Conservation (phyloP, 2,113 vertebrate genomes). For the Saimiri boliviensis region DNA sequence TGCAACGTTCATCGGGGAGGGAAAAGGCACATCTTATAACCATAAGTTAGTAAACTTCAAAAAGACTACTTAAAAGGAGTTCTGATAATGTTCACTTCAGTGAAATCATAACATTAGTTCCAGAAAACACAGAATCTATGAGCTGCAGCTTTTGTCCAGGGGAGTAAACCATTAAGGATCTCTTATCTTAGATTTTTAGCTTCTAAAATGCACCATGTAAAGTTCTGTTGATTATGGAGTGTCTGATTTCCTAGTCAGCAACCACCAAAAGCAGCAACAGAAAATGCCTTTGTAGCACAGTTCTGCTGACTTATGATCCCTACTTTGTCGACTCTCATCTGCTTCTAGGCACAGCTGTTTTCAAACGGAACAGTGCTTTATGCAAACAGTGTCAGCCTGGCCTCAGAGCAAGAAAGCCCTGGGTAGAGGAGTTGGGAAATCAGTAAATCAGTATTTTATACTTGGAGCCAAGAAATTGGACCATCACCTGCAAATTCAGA, state of each 20-base stretch:
- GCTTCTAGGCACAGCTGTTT: conserved; percentile 78
- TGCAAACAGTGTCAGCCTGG: conserved; percentile 65
- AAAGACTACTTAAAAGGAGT: background rate
- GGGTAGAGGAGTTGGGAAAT: conserved; percentile 19
- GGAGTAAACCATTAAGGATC: conserved; percentile 44
- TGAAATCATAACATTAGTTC: background rate
- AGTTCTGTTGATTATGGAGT: conserved; percentile 70
- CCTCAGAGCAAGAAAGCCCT: conserved; percentile 54
- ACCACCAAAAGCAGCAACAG: conserved; percentile 75
- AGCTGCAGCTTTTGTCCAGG: conserved; percentile 41
- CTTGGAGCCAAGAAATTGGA: conserved; percentile 52
- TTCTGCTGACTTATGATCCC: conserved; percentile 78
- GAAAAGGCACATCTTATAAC: background rate
- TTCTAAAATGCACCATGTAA: conserved; percentile 57
- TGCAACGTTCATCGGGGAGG: background rate
- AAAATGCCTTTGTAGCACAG: conserved; percentile 69
- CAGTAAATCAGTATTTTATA: conserved; percentile 36
- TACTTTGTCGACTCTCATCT: conserved; percentile 64
- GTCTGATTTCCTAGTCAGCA: conserved; percentile 75
- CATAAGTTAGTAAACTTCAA: background rate
- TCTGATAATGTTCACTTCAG: background rate
- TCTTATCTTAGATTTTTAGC: conserved; percentile 55
- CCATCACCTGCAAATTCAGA: conserved; percentile 63
- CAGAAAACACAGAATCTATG: conserved; percentile 5
- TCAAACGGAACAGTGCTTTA: conserved; percentile 42